Base-by-base conservation (phyloP, 2,113 vertebrate species). In the Agelaius phoeniceus region DNA sequence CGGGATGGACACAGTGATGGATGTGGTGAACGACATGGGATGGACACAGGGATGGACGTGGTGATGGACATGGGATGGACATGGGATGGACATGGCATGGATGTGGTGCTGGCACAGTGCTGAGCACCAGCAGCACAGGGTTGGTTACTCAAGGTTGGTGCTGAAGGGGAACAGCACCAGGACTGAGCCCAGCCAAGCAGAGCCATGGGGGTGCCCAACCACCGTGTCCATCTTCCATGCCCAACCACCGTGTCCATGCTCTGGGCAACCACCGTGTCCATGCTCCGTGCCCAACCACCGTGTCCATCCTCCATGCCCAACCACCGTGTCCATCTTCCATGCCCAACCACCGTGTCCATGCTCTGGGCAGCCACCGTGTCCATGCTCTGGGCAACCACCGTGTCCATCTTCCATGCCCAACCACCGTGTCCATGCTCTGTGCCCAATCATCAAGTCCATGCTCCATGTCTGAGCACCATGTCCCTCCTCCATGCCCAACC, bases 381-480 rank as follows among this genome's bases (percentile, higher is more conserved):
- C 31, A 9, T 1, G 11, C 27, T 17, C 37, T 2, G 2, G 4
- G 54, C 19, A 55, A 31, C 30, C 35, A 43, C 12, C 2, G 0
- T 15, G 62, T 6, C 52, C 46, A 20, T 26, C 39, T 19, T 31
- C 37, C 0, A 1, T 13, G 73, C 1, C 28, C 11, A 20, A 13
- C 18, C 61, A 54, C 3, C 1, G 1, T 19, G 28, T 7, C 66
- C 15, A 5, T 10, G 12, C 31, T 5, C 15, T 0, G 0, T 17
- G 31, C 0, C 51, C 2, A 54, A 17, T 8, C 26, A 35, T 31
- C 0, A 4, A 26, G 61, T 5, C 51, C 28, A 7, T 28, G 58
- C 28, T 19, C 11, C 2, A 0, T 17, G 46, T 1, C 44, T 44
- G 44, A 44, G 43, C 19, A 46, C 15, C 1, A 2, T n/a, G n/a